phyloP scores from a whole-genome alignment of 2,113 vertebrate species.

The Heterocephalus glaber region DNA sequence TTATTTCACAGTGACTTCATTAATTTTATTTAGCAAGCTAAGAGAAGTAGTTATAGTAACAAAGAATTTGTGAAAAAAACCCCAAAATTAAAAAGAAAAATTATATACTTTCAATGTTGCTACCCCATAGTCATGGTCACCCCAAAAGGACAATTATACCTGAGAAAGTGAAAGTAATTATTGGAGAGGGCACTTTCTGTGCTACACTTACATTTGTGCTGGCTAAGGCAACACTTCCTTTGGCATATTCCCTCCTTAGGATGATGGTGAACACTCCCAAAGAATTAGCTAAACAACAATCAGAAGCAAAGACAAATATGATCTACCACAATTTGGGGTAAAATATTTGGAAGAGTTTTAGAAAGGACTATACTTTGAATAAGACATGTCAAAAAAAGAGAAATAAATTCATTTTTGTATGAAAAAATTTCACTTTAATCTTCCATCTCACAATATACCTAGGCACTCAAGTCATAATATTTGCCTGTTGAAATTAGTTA shows the following conservation, averaged over 20 bases:
- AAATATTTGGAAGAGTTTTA: not conserved
- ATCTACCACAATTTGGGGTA: not conserved
- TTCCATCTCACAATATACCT: not conserved
- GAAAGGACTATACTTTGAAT: not conserved
- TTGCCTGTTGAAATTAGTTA: not conserved
- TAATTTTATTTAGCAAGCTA: not conserved
- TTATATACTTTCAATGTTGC: not conserved
- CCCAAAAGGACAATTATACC: not conserved
- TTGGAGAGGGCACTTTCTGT: not conserved
- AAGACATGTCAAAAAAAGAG: not conserved
- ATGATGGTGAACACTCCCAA: not conserved
- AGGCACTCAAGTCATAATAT: not conserved
- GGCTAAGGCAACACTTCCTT: not conserved
- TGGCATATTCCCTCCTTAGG: not conserved
- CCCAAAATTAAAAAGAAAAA: not conserved
- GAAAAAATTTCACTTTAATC: not conserved
- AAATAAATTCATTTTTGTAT: not conserved
- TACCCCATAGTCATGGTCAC: not conserved
- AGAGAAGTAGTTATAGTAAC: not conserved
- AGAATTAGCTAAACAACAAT: not conserved
- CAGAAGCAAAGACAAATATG: not conserved
- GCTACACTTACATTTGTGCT: not conserved
- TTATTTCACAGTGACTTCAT: not conserved
- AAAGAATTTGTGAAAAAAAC: not conserved
- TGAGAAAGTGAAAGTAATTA: not conserved